Base-by-base conservation (phyloP, 2,113 vertebrate species). In the Neolamprologus fasciatus region DNA sequence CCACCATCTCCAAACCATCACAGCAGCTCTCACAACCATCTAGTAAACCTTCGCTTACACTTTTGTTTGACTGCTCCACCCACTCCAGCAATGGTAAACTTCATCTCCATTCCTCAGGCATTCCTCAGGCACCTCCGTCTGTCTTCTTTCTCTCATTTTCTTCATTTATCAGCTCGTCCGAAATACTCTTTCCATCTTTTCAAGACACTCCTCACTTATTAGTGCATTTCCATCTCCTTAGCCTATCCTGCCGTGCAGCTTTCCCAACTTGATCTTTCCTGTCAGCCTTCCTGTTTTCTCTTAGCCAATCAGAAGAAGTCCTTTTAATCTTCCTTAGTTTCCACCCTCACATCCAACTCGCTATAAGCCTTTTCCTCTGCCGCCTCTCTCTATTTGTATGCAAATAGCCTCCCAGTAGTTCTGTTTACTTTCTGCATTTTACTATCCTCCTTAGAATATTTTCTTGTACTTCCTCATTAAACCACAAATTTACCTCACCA, bases 101-200 rank as follows among this genome's bases (percentile, higher is more conserved):
- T 66, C 31, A 35, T 12, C 61, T 68, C 61, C 33, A 68, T 68
- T 68, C 61, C 33, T 66, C 50, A 51, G 50, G 50, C 50, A 51
- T 51, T 51, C 50, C 50, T 51, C 63, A 37, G 63, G 33, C 63
- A 68, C 61, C 19, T 37, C 10, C 0, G 10, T n/a, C 33, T 66
- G 19, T 66, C 61, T 8, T 66, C 61, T n/a, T 40, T 40, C 63
- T 0, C 19, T 68, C 63, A 2, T 66, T 37, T 13, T 8, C 19
- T 14, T 40, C 63, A 21, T 68, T 37, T 0, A 0, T 0, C 63
- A 37, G 33, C 33, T 37, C 7, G 0, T 68, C 17, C 1, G 37
- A 40, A 68, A 37, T 68, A 40, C 33, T 68, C 33, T 40, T 40
- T 40, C 19, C 33, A 68, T 40, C 19, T 68, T 21, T 37, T 68